phyloP scores from a whole-genome alignment of 1,140 invertebrate species.

The Drosophila leontia region DNA sequence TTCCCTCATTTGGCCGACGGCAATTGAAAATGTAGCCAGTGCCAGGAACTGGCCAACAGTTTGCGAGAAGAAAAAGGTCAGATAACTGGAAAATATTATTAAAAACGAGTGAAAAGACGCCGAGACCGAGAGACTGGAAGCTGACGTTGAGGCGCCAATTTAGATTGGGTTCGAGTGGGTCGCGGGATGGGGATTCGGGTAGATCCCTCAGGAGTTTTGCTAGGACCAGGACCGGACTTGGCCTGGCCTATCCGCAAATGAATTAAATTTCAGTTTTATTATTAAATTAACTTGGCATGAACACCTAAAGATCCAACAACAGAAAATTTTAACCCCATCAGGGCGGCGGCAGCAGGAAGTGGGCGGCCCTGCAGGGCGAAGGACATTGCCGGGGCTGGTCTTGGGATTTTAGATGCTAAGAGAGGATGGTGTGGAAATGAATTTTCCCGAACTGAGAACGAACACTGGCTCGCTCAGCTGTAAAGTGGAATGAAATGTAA shows the following conservation, averaged over 20 bases:
- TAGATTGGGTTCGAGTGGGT: constrained; percentile 19
- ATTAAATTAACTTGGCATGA: constrained; percentile 85
- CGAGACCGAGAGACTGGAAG: constrained; percentile 19
- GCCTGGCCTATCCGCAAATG: constrained; percentile 80
- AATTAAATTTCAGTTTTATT: constrained; percentile 85
- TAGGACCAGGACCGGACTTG: constrained; percentile 27
- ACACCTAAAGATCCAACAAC: constrained; percentile 82
- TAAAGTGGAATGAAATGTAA: constrained; percentile 84
- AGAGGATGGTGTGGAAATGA: constrained; percentile 54
- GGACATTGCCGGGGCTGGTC: constrained; percentile 25
- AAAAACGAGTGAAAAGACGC: constrained; percentile 74
- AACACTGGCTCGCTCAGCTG: constrained; percentile 72
- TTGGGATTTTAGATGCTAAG: constrained; percentile 20
- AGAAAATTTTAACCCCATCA: constrained; percentile 70
- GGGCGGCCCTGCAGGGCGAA: constrained; percentile 12
- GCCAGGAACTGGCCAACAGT: constrained; percentile 48
- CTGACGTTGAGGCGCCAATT: constrained; percentile 31
- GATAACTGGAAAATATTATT: constrained; percentile 83
- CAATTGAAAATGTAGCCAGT: constrained; percentile 46
- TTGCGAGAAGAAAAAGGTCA: constrained; percentile 75
- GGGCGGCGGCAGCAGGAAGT: background rate
- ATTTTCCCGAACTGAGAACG: constrained; percentile 59
- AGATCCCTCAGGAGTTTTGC: constrained; percentile 70
- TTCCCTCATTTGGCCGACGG: constrained; percentile 47
- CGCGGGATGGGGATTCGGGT: constrained; percentile 7